Percentiles rank a stretch among this genome's conserved stretches.
Conservation (phyloP, 2,888 invertebrate species). For the Tipula confusa region DNA sequence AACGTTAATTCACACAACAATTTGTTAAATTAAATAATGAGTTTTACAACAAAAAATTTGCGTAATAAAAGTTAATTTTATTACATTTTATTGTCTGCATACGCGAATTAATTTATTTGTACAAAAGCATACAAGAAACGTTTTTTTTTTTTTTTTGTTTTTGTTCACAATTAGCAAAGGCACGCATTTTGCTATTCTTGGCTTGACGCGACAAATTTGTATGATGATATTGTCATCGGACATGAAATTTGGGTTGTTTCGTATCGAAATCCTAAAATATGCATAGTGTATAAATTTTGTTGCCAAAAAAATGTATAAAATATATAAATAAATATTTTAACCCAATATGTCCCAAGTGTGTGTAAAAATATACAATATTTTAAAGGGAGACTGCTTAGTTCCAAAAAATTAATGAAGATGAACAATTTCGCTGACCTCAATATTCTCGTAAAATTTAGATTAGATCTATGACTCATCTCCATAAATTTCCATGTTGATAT, state of each 20-base stretch:
- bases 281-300: not conserved
- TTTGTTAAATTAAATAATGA: not conserved
- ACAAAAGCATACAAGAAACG: not conserved
- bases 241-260: not conserved
- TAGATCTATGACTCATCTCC: too few relatives aligned
- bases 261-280: not conserved
- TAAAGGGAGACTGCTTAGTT: too few relatives aligned
- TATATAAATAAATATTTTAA: not conserved
- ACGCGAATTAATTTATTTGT: constrained; percentile 8
- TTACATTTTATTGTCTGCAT: not conserved
- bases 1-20: not conserved
- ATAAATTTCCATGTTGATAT: too few relatives aligned
- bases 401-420: too few relatives aligned
- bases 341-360: not conserved
- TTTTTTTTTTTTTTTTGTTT: too few relatives aligned
- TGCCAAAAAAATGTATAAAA: not conserved
- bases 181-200: not conserved
- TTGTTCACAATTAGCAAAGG: not conserved
- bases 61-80: not conserved
- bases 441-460: too few relatives aligned
- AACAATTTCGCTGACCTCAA: too few relatives aligned
- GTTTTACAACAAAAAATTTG: not conserved
- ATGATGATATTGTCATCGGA: not conserved
- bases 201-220: not conserved
- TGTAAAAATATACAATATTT: too few relatives aligned